Evolutionary conservation across 1,140 invertebrate species (phyloP).

Genomic region (Aphaenogaster ashmeadi): DNA sequence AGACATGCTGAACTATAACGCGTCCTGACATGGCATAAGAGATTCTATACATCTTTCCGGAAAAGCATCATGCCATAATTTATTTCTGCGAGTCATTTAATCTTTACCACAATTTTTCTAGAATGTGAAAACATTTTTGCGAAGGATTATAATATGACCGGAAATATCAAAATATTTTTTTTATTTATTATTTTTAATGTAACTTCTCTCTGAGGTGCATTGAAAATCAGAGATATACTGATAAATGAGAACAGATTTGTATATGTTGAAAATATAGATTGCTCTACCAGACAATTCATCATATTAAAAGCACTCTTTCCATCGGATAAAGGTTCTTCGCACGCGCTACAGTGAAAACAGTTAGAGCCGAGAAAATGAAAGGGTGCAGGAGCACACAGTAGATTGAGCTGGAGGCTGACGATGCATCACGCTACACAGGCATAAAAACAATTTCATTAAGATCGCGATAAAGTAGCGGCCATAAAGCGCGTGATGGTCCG

Average conservation of each 20-base stretch:
- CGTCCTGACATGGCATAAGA: background rate
- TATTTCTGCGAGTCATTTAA: slow-evolving; percentile 20
- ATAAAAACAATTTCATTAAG: slow-evolving; percentile 64
- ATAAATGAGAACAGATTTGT: background rate
- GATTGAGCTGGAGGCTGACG: slow-evolving; percentile 44
- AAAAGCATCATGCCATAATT: slow-evolving; percentile 29
- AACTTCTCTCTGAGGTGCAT: background rate
- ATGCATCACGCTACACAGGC: slow-evolving; percentile 24
- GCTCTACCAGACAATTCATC: background rate
- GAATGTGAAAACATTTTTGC: slow-evolving; percentile 8
- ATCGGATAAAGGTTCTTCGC: slow-evolving; percentile 26
- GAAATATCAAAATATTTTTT: background rate
- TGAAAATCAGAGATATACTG: background rate
- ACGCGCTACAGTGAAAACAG: slow-evolving; percentile 25
- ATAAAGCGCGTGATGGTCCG: slow-evolving; percentile 42
- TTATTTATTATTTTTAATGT: background rate
- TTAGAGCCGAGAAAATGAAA: slow-evolving; percentile 35
- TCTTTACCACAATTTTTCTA: background rate
- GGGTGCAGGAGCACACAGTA: background rate
- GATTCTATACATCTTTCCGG: background rate
- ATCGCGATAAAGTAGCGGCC: slow-evolving; percentile 28
- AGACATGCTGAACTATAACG: slow-evolving; percentile 35
- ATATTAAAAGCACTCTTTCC: slow-evolving; percentile 1
- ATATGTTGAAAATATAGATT: background rate
- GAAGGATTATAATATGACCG: background rate